Evolutionary conservation across 2,797 vertebrate species (phyloP).

Genomic region (Pyrocephalus nanus): DNA sequence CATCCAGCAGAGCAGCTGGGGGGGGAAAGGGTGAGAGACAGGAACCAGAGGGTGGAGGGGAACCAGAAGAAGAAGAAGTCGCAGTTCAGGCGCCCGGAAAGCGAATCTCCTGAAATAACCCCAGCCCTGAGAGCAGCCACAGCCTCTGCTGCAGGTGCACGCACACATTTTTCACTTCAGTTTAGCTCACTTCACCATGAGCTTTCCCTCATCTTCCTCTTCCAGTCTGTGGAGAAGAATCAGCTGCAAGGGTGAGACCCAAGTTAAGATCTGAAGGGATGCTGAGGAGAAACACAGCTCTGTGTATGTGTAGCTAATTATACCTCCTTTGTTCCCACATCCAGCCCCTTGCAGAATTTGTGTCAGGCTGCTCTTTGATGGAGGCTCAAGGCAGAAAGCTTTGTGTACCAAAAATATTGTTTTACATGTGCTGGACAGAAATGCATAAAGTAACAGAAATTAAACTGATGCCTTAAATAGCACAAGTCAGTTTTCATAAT

Average conservation of each 20-base stretch:
- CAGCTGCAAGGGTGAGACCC: not conserved
- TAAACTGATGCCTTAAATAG: not conserved
- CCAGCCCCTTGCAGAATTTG: not conserved
- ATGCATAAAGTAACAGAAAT: not conserved
- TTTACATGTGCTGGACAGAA: not conserved
- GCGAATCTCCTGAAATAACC: slow-evolving; percentile 10
- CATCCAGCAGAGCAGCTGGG: not conserved
- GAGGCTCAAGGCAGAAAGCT: slow-evolving; percentile 4
- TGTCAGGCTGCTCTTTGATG: slow-evolving; percentile 49
- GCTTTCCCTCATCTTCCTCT: not conserved
- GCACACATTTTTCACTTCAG: not conserved
- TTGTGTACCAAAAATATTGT: not conserved
- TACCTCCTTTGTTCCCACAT: slow-evolving; percentile 54
- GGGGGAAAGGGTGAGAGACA: not conserved
- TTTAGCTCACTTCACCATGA: not conserved
- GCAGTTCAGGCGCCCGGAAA: not conserved
- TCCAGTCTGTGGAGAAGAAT: not conserved
- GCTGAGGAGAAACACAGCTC: slow-evolving; percentile 21
- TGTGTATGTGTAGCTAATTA: slow-evolving; percentile 58
- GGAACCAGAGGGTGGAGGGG: not conserved
- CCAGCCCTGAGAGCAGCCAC: not conserved
- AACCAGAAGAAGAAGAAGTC: not conserved
- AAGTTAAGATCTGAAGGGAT: slow-evolving; percentile 16
- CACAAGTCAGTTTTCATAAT: not conserved
- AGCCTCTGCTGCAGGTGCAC: slow-evolving; percentile 35